Base-by-base conservation (phyloP, 92 coral and sea anemone genomes). In the Blastomussa wellsi region DNA sequence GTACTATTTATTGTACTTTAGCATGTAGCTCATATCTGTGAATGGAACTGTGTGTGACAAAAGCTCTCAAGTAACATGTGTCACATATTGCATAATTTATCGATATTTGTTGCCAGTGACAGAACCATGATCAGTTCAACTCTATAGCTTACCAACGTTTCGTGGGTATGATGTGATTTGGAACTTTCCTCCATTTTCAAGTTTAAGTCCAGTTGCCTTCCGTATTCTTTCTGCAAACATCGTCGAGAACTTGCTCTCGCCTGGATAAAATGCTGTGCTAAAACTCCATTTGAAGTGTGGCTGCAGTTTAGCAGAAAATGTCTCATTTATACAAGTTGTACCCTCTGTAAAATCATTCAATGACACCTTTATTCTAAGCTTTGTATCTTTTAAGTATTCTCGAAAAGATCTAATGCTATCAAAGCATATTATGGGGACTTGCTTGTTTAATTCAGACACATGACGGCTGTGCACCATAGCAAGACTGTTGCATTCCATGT, bases 211-310 rank as follows among this genome's bases (percentile, higher is more conserved):
- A 51, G 99, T 92, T 36, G 98, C 94, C 76, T 81, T 74, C 67
- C 89, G 80, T 84, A 96, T 93, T 64, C 90, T 88, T 48, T 96
- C 86, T 28, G 93, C 94, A 83, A 92, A 91, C 35, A 83, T 77
- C 17, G 94, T 87, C 29, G 98, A 96, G 76, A 96, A 96, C 80
- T 89, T 92, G 77, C 93, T 96, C 78, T 96, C 98, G 60, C 98
- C 98, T 3, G 98, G 96, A 81, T 96, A 96, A 83, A 96, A 96
- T 32, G 98, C 98, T 36, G 97, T 96, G 74, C 98, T 96, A 49
- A 77, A 91, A 88, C 98, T 96, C 98, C 98, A 96, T 49, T 70
- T 94, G 76, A 96, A 94, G 49, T 88, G 89, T 0, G 76, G 74
- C 75, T 88, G 93, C 10, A 96, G 79, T 52, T 82, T 75, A 57